A percentile compares a stretch with the other conserved stretches of the same genome.
Conservation (phyloP, 92 coral and sea anemone genomes). For the Porites cylindrica region DNA sequence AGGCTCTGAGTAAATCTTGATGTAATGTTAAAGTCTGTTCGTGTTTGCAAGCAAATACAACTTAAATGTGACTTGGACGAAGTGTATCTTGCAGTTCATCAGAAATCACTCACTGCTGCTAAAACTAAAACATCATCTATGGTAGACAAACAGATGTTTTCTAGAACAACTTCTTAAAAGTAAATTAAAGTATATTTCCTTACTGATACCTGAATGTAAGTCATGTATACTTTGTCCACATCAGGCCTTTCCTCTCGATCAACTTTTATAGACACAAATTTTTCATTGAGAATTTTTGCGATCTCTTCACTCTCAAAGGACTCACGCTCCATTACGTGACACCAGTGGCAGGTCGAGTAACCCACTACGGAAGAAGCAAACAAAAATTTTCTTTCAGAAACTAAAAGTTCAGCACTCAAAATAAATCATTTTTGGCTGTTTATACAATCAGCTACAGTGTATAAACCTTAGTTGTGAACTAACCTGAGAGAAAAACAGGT, state of each 20-base stretch:
- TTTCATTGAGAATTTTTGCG: conserved; percentile 88
- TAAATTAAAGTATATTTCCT: background rate
- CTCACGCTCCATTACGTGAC: conserved; percentile 98
- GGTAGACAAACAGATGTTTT: too few species aligned
- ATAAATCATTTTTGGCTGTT: background rate
- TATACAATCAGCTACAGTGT: background rate
- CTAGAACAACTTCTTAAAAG: too few species aligned
- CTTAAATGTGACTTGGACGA: too few species aligned
- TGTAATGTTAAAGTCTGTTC: too few species aligned
- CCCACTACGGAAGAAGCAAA: conserved; percentile 70
- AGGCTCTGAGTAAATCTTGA: too few species aligned
- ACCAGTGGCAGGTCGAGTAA: conserved; percentile 99
- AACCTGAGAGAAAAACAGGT: conserved; percentile 96
- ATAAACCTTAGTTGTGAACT: background rate
- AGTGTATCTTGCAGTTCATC: too few species aligned
- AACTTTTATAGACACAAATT: conserved; percentile 95
- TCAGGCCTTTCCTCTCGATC: conserved; percentile 99
- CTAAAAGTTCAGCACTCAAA: too few species aligned
- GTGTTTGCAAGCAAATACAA: too few species aligned
- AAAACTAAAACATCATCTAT: too few species aligned
- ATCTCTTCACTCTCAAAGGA: conserved; percentile 96
- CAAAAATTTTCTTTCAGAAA: too few species aligned
- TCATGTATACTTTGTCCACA: conserved; percentile 98
- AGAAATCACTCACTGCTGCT: too few species aligned
- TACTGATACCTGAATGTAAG: conserved; percentile 84